Percentiles rank a stretch among this genome's conserved stretches.
These are phyloP conservation scores for Tachypleus tridentatus DNA, from an alignment of 1,140 invertebrate species.

Conservation along the genomic window DNA sequence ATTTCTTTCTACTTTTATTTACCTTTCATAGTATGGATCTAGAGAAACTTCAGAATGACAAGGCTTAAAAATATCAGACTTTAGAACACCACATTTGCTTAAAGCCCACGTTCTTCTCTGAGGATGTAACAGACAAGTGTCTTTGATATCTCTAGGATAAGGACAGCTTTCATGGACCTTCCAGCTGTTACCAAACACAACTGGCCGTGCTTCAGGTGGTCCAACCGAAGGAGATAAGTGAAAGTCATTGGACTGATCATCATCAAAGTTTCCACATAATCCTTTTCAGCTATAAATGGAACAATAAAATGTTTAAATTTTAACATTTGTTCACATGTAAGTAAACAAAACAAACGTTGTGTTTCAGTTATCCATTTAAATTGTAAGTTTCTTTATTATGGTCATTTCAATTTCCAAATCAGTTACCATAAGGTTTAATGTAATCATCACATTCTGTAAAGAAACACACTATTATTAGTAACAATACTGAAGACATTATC, in stretches of 20 bases:
- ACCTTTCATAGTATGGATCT: slow-evolving; percentile 47
- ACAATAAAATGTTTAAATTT: no score
- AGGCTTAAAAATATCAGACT: slow-evolving; percentile 52
- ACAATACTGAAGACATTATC: no score
- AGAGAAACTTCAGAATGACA: slow-evolving; percentile 69
- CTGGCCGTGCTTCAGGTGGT: slow-evolving; percentile 51
- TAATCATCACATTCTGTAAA: no score
- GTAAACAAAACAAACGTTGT: no score
- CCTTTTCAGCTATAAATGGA: slow-evolving; percentile 49
- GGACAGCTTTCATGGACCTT: slow-evolving; percentile 63
- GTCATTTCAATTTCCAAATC: no score
- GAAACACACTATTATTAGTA: no score
- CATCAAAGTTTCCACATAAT: slow-evolving; percentile 82
- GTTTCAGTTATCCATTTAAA: no score
- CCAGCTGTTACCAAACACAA: slow-evolving; percentile 77
- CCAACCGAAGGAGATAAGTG: slow-evolving; percentile 61
- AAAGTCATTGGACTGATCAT: slow-evolving; percentile 66
- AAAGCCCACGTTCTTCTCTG: slow-evolving; percentile 63
- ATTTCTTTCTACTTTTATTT: slow-evolving; percentile 45
- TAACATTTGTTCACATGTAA: no score
- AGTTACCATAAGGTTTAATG: no score
- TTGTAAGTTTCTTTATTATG: no score
- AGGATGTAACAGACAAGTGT: slow-evolving; percentile 58
- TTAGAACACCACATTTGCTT: slow-evolving; percentile 56
- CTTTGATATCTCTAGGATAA: slow-evolving; percentile 27